Evolutionary conservation across 2,888 invertebrate species (phyloP).

Genomic region (Polydesmus complanatus): DNA sequence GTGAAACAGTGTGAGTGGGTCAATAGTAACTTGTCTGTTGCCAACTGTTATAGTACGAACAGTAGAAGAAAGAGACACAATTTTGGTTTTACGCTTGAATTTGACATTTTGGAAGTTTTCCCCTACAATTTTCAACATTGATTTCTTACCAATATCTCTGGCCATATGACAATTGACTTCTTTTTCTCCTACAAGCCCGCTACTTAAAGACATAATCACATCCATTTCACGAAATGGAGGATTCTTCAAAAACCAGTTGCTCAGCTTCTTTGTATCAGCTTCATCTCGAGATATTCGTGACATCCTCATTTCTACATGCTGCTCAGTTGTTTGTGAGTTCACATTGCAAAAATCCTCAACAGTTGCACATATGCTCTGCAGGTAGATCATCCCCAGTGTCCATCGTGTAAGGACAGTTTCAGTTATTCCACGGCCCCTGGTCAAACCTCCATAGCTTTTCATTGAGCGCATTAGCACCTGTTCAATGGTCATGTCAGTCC

Average conservation of each 20-base stretch:
- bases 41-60: not conserved
- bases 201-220: not conserved
- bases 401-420: conserved; percentile 5
- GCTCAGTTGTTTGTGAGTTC: not conserved
- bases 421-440: conserved; percentile 10
- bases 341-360: conserved; percentile 7
- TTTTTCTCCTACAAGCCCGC: not conserved
- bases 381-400: conserved; percentile 4
- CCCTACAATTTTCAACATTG: not conserved
- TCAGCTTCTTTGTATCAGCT: not conserved
- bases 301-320: conserved; percentile 12
- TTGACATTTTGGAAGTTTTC: not conserved
- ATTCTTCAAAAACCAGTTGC: not conserved
- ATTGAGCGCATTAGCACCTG: conserved; percentile 11
- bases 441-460: conserved; percentile 11
- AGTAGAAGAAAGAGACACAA: not conserved
- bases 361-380: not conserved
- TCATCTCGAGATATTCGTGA: not conserved
- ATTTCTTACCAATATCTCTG: not conserved
- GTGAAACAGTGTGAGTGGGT: not conserved
- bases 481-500: conserved; percentile 15
- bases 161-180: conserved; percentile 1
- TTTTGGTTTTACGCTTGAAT: not conserved
- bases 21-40: not conserved
- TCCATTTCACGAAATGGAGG: not conserved